Evolutionary conservation across 2,888 invertebrate genomes (phyloP).

Genomic region (Amphipoea lucens): DNA sequence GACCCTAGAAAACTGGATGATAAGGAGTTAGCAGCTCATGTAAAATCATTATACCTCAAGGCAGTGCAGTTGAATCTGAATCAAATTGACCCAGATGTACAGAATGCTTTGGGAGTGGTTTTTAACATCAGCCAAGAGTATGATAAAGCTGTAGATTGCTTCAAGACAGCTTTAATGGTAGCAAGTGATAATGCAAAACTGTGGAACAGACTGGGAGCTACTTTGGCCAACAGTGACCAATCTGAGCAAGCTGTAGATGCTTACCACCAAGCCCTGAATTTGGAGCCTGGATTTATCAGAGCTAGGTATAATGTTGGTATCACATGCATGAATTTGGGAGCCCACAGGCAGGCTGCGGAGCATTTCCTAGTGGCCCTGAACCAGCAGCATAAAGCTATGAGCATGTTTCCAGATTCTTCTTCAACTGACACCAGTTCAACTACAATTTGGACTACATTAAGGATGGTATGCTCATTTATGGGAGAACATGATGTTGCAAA

Average conservation of each 20-base stretch:
- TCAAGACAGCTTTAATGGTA: constrained; percentile 96
- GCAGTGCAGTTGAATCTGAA: constrained; percentile 94
- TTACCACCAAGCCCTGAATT: constrained; percentile 96
- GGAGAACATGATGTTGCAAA: constrained; percentile 92
- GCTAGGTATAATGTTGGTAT: constrained; percentile 99
- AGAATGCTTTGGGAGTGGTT: constrained; percentile 98
- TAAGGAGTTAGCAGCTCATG: constrained; percentile 89
- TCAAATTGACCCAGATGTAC: constrained; percentile 96
- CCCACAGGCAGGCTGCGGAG: constrained; percentile 98
- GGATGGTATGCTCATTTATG: constrained; percentile 96
- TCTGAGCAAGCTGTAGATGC: constrained; percentile 99
- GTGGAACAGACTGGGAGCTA: constrained; percentile 99
- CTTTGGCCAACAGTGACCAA: constrained; percentile 97
- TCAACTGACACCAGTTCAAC: constrained; percentile 93
- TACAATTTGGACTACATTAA: constrained; percentile 97
- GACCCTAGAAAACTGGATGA: constrained; percentile 82
- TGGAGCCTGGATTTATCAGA: constrained; percentile 98
- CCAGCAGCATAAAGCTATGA: constrained; percentile 93
- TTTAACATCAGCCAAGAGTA: constrained; percentile 98
- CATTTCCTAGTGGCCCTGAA: constrained; percentile 98
- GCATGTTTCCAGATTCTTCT: constrained; percentile 78
- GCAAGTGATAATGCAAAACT: constrained; percentile 95
- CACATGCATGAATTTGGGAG: constrained; percentile 98
- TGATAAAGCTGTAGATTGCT: constrained; percentile 99
- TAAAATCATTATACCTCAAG: constrained; percentile 94